Evolutionary conservation across 2,113 vertebrate genomes (phyloP).

Genomic region (Galeopterus variegatus): DNA sequence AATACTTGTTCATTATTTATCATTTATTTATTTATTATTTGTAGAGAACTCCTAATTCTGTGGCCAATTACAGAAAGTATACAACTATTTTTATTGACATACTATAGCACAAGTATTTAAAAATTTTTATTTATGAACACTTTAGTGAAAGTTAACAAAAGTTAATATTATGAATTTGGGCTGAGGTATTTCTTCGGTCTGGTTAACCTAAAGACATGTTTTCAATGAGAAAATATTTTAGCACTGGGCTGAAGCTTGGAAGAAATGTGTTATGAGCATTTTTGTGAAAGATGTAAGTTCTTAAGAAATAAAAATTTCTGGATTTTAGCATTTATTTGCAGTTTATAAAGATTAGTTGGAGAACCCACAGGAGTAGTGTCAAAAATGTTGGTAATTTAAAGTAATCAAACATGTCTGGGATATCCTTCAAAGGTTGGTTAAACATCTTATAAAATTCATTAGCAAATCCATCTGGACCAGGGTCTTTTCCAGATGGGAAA

Average conservation of each 20-base stretch:
- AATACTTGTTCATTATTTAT: not conserved
- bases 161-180: not conserved
- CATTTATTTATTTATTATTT: slow-evolving; percentile 23
- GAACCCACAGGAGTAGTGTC: slow-evolving; percentile 53
- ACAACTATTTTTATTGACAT: not conserved
- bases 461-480: slow-evolving; percentile 82
- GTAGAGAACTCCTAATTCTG: not conserved
- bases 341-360: slow-evolving; percentile 73
- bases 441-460: slow-evolving; percentile 85
- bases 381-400: slow-evolving; percentile 80
- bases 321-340: slow-evolving; percentile 62
- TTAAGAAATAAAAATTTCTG: slow-evolving; percentile 57
- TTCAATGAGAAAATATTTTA: not conserved
- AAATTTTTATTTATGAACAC: not conserved
- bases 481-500: slow-evolving; percentile 83
- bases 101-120: not conserved
- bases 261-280: slow-evolving; percentile 45
- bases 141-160: not conserved
- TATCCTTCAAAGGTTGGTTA: slow-evolving; percentile 85
- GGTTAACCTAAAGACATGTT: not conserved
- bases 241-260: not conserved
- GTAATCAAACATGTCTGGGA: slow-evolving; percentile 80
- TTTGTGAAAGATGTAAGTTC: slow-evolving; percentile 50
- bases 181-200: not conserved
- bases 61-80: not conserved